phyloP scores from a whole-genome alignment of 2,113 vertebrate species.

The Mugil cephalus region DNA sequence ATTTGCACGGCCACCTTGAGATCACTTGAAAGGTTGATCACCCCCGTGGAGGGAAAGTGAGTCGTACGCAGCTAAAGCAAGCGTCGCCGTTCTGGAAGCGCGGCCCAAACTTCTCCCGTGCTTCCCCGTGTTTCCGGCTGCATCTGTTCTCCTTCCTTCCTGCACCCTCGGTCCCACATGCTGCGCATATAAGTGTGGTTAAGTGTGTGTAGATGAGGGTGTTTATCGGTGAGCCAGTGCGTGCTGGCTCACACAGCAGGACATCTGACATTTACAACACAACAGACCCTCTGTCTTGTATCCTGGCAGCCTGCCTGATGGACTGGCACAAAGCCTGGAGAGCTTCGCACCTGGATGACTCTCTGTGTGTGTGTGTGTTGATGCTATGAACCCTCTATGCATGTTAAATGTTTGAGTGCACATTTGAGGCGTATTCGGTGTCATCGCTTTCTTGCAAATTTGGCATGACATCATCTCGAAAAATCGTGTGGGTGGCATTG shows the following conservation, averaged over 20 bases:
- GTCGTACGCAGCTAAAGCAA: too few relatives aligned
- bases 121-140: neutral
- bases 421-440: slow-evolving; percentile 17
- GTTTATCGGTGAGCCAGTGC: slow-evolving; percentile 47
- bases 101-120: neutral
- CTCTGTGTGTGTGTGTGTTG: slow-evolving; percentile 16
- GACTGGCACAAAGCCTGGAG: slow-evolving; percentile 61
- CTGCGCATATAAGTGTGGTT: slow-evolving; percentile 47
- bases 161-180: neutral
- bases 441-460: slow-evolving; percentile 13
- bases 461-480: slow-evolving; percentile 20
- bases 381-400: neutral
- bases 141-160: neutral
- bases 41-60: slow-evolving; percentile 2
- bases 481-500: slow-evolving; percentile 13
- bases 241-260: slow-evolving; percentile 65
- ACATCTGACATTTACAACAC: slow-evolving; percentile 78
- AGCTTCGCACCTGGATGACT: slow-evolving; percentile 63
- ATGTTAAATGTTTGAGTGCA: slow-evolving; percentile 10
- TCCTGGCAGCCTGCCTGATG: slow-evolving; percentile 57
- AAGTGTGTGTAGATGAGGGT: slow-evolving; percentile 60
- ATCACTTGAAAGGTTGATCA: slow-evolving; percentile 28
- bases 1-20: slow-evolving; percentile 10
- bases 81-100: too few relatives aligned
- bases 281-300: slow-evolving; percentile 68